Base-by-base conservation (phyloP, 2,888 invertebrate species). In the Altica lythri region DNA sequence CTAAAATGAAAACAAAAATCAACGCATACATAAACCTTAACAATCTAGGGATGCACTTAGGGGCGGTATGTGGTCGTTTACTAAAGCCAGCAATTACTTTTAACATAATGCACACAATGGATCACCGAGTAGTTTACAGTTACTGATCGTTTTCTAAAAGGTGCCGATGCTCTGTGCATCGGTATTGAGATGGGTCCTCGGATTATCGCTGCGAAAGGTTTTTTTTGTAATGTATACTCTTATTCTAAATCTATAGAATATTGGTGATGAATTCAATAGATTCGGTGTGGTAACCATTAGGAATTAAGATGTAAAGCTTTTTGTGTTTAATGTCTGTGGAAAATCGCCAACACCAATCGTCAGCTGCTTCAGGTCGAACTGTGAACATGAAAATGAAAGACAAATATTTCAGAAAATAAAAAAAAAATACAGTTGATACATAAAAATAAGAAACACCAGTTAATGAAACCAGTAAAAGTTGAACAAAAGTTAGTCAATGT, bases 71-170 rank as follows among this genome's bases (percentile, higher is more conserved):
- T 57, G 59, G 61, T 60, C 59, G 59, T 60, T 61, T 53, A 63
- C 47, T 47, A 52, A 54, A 54, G 51, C 61, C 59, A 59, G 61
- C 65, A 66, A 66, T 65, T 65, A 64, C 65, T 59, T 61, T 57
- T 50, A 44, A 60, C 63, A 65, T 62, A 66, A 66, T 61, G 43
- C 35, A 25, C 48, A 62, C 61, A 65, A 65, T 59, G 52, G 65
- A 60, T 54, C 61, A 61, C 63, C 59, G 47, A 61, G 49, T 49
- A 60, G 62, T 61, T 40, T 59, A 57, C 59, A 61, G 62, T 63
- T 53, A 45, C 53, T 51, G 35, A 57, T 54, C 56, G 47, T 40
- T 30, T 47, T 55, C 38, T 47, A 40, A 60, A 57, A 60, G 55
- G 60, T 42, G 60, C 60, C 60, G 60, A 55, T 44, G n/a, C 53